Percentiles rank a stretch among this genome's conserved stretches.
These are phyloP conservation scores for Calameuta pallipes DNA, from an alignment of 2,888 invertebrate genomes.

Conservation along the genomic window DNA sequence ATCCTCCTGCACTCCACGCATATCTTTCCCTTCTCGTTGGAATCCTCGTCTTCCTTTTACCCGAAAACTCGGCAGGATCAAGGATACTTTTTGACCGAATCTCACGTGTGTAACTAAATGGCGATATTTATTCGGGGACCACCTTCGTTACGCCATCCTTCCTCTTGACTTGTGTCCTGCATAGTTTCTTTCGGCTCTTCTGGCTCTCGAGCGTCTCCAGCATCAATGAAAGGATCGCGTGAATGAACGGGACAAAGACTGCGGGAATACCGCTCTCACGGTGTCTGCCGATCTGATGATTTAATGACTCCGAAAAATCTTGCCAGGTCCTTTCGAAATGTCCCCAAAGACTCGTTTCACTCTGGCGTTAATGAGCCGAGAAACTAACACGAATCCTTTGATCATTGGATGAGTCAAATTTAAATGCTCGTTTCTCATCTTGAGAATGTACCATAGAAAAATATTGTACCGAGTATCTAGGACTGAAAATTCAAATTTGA, in stretches of 20 bases:
- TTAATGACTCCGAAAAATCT: not conserved
- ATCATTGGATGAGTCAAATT: not conserved
- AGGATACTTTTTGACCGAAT: conserved; percentile 47
- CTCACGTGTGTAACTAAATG: conserved; percentile 38
- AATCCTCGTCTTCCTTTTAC: conserved; percentile 19
- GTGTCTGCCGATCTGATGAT: conserved; percentile 29
- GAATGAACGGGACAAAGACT: conserved; percentile 60
- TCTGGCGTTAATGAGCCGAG: not conserved
- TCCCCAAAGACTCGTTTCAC: not conserved
- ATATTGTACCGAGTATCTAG: not conserved
- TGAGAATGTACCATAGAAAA: not conserved
- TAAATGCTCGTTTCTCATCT: not conserved
- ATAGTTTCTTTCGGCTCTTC: conserved; percentile 52
- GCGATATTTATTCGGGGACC: conserved; percentile 54
- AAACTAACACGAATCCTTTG: not conserved
- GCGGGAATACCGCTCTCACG: conserved; percentile 63
- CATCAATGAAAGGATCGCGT: conserved; percentile 64
- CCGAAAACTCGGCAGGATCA: conserved; percentile 22
- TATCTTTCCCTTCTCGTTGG: conserved; percentile 22
- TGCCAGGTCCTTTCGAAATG: not conserved
- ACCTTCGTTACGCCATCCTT: conserved; percentile 64
- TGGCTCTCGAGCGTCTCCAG: conserved; percentile 25
- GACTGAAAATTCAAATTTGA: not conserved
- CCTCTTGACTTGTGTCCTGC: conserved; percentile 36
- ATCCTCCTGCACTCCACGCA: not conserved